Evolutionary conservation across 2,888 invertebrate genomes (phyloP).

Genomic region (Thecocarcelia acutangulata): DNA sequence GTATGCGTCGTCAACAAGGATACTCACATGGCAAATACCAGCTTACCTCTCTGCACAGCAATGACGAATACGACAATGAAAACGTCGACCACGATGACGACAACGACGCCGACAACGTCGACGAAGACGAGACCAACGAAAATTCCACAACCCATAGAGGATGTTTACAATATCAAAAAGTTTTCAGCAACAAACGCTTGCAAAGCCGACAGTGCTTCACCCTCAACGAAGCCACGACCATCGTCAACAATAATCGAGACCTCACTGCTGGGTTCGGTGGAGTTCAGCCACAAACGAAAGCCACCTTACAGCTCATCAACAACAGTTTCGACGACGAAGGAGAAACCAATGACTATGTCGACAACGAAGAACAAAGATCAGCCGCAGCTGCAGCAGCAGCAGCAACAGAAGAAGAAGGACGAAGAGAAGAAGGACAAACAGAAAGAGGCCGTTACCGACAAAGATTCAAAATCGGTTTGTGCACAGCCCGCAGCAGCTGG

Average conservation of each 20-base stretch:
- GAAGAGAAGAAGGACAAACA: slow-evolving; percentile 18
- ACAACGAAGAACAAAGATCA: slow-evolving; percentile 60
- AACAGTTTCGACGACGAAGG: slow-evolving; percentile 79
- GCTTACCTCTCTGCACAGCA: slow-evolving; percentile 72
- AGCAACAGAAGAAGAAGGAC: slow-evolving; percentile 53
- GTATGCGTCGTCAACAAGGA: slow-evolving; percentile 73
- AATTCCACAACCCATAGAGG: slow-evolving; percentile 56
- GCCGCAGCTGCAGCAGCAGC: slow-evolving; percentile 15
- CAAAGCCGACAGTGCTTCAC: slow-evolving; percentile 62
- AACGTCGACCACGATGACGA: slow-evolving; percentile 72
- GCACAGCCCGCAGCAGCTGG: slow-evolving; percentile 75
- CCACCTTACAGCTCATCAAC: slow-evolving; percentile 78
- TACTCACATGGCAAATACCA: slow-evolving; percentile 67
- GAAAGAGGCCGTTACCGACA: slow-evolving; percentile 51
- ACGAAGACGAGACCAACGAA: slow-evolving; percentile 71
- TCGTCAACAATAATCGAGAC: slow-evolving; percentile 81
- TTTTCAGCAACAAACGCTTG: slow-evolving; percentile 66
- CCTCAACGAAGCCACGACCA: slow-evolving; percentile 73
- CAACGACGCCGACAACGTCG: slow-evolving; percentile 47
- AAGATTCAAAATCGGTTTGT: slow-evolving; percentile 73
- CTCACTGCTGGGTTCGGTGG: slow-evolving; percentile 78
- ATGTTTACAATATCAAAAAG: slow-evolving; percentile 67
- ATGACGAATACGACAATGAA: slow-evolving; percentile 66
- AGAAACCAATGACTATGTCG: slow-evolving; percentile 50
- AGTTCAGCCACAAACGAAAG: slow-evolving; percentile 71